Base-by-base conservation (phyloP, 2,888 invertebrate species). In the Eudemis profundana region DNA sequence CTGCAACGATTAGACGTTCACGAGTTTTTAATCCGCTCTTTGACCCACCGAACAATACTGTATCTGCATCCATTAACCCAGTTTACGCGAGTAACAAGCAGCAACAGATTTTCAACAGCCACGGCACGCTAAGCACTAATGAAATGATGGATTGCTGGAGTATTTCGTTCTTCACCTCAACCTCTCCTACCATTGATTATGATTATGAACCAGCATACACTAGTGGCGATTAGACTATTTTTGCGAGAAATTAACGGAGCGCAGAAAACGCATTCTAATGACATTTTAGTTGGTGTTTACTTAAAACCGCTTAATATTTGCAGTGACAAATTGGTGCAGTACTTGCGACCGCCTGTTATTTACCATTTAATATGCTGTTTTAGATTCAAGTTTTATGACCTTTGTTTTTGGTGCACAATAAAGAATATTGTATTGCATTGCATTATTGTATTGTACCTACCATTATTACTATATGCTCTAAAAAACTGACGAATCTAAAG, bases 21-120 rank as follows among this genome's bases (percentile, higher is more conserved):
- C 42, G 50, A 57, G 50, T 23, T 23, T 44, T 50, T 38, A 44
- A 64, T 51, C 59, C 42, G 44, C 44, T 40, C 21, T 59, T 59
- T 44, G 44, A 64, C 50, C 77, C 74, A 70, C 71, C 69, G 71
- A 70, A 72, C 71, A 73, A 70, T 77, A 71, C 70, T 78, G 72
- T 78, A 44, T 19, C 21, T 50, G 71, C 72, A 75, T 78, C 77
- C 79, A 87, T 88, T 87, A 86, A 78, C 87, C 85, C 76, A 85
- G 78, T 84, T 83, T 81, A 76, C 74, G 75, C 77, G 69, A 69
- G 72, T 72, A 72, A 75, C 59, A 51, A 59, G 59, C 23, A 44
- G 23, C 29, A 42, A 15, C 38, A 36, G 46, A 60, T 44, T 64
- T 49, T 59, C 44, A 65, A 65, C 44, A 51, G 40, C 64, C 57